A percentile compares a stretch with the other conserved stretches of the same genome.
Evolutionary conservation across 2,888 invertebrate genomes (phyloP).

Genomic region (Coleophora deauratella): DNA sequence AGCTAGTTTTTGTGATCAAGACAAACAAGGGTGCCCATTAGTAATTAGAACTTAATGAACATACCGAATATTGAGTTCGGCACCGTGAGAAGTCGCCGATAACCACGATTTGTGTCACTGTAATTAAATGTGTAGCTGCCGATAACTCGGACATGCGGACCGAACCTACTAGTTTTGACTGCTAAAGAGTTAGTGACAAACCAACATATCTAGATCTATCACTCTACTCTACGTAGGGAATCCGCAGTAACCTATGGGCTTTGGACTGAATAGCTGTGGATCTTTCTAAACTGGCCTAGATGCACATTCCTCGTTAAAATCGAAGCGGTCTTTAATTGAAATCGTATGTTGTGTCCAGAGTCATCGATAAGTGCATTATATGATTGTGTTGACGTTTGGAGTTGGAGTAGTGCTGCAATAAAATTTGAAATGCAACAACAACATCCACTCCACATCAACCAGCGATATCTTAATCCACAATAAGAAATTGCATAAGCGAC

Average conservation of each 20-base stretch:
- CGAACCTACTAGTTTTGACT: constrained; percentile 60
- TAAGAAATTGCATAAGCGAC: constrained; percentile 24
- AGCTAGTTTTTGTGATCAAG: constrained; percentile 69
- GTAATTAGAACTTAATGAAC: constrained; percentile 74
- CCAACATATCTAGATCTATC: constrained; percentile 42
- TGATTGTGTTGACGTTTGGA: constrained; percentile 38
- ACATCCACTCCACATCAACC: not conserved
- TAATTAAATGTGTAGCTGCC: constrained; percentile 72
- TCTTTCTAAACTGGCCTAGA: constrained; percentile 43
- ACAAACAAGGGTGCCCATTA: constrained; percentile 71
- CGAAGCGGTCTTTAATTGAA: constrained; percentile 67
- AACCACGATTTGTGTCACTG: constrained; percentile 71
- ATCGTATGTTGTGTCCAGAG: constrained; percentile 66
- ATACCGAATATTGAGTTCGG: constrained; percentile 65
- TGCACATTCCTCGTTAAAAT: constrained; percentile 56
- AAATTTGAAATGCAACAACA: constrained; percentile 32
- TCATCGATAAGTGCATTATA: constrained; percentile 50
- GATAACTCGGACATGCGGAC: constrained; percentile 58
- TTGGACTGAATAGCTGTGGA: not conserved
- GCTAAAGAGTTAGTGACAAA: constrained; percentile 45
- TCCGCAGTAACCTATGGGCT: not conserved
- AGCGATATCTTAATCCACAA: constrained; percentile 21
- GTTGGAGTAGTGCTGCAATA: constrained; percentile 31
- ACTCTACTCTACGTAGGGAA: constrained; percentile 19
- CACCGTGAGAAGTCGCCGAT: constrained; percentile 72